A percentile compares a stretch with the other conserved stretches of the same genome.
Conservation (phyloP, 2,113 vertebrate genomes). For the Lagopus muta region DNA sequence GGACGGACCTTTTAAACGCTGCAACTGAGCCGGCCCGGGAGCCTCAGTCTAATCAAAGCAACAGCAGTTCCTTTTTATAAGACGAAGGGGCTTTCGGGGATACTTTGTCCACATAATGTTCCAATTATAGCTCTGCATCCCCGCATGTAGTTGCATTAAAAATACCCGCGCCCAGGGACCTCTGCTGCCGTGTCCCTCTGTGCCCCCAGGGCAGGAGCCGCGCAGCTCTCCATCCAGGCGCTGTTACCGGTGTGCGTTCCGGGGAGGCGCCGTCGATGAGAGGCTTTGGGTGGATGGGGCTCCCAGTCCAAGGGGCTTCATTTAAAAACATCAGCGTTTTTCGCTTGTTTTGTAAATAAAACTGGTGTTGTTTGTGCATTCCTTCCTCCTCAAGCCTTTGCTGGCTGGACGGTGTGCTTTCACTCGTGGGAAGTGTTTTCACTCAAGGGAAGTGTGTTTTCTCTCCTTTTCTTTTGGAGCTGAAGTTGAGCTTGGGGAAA, state of each 20-base stretch:
- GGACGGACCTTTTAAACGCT: not conserved
- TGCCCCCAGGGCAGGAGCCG: not conserved
- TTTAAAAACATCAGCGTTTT: not conserved
- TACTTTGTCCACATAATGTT: constrained; percentile 65
- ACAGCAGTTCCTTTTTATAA: constrained; percentile 24
- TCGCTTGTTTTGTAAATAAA: not conserved
- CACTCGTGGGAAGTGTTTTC: not conserved
- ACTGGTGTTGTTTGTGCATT: no score
- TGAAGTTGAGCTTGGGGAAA: not conserved
- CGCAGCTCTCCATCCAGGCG: no score
- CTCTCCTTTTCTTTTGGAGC: not conserved
- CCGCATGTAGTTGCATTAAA: constrained; percentile 48
- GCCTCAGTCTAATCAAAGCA: constrained; percentile 13
- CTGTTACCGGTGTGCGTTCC: no score
- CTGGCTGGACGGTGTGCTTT: not conserved
- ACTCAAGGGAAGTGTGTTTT: not conserved
- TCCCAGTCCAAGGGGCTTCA: accelerated
- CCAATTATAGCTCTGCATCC: constrained; percentile 65
- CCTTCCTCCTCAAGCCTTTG: not conserved
- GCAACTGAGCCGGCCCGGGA: not conserved
- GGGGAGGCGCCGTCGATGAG: no score
- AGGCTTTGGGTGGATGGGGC: accelerated
- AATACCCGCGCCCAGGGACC: constrained; percentile 46
- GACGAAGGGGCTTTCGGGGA: constrained; percentile 37
- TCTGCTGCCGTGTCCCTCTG: not conserved